Evolutionary conservation across 2,888 invertebrate species (phyloP), one percentile per base, ranked within the genome.

Genomic region (Noctua janthina): DNA sequence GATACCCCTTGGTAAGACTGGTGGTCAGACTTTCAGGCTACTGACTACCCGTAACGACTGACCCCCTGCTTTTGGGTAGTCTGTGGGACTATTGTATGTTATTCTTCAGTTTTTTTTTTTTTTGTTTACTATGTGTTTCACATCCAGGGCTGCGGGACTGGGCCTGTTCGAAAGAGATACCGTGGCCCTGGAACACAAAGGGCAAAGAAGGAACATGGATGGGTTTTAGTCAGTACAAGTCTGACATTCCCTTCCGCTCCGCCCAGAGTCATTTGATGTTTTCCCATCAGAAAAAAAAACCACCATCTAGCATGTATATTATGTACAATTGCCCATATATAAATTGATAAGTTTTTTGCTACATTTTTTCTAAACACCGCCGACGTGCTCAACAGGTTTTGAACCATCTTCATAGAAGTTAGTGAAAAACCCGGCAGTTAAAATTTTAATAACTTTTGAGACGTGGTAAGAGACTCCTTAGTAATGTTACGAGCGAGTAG

Each of bases 351-450:
- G 6, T 29, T 74, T 84, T 83, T 79, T 80, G 62, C 20, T 39
- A 79, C 20, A 54, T 74, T 85, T 83, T 79, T 80, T 79, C n/a
- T 66, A 15, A 66, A 8, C 67, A 11, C 56, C 20, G 20, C 11
- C 29, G 29, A 46, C 59, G 43, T 51, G 6, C 5, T 54, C 8
- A 59, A 66, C 85, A 46, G 46, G 73, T 79, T 84, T 70, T 66
- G 3, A 59, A 66, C 56, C 7, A 46, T 69, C 59, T 74, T 54
- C 80, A 59, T 76, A 35, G 39, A 82, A 15, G 23, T 35, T 51
- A 7, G 29, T 67, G 74, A 39, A 68, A 74, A 74, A 67, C 39
- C 20, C 39, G 7, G 39, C 10, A 6, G 74, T 59, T 74, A 1
- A 49, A 2, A 15, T 56, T 66, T 46, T 10, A 23, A 35, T 51